phyloP scores from a whole-genome alignment of 2,113 vertebrate species.

The Hippocampus comes region DNA sequence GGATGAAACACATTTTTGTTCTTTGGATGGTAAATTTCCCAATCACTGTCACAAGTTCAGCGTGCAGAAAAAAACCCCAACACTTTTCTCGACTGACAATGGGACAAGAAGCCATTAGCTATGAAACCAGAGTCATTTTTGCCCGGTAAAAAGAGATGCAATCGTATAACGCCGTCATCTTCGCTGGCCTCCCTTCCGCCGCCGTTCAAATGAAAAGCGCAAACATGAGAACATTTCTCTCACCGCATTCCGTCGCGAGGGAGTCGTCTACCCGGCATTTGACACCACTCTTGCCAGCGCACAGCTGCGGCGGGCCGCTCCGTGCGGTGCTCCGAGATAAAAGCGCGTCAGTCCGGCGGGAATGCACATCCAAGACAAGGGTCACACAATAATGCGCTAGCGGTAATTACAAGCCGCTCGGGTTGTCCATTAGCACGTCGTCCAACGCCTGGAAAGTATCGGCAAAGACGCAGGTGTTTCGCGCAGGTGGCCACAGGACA shows the following conservation, averaged over 20 bases:
- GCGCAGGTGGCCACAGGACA: not conserved
- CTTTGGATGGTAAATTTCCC: not conserved
- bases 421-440: slow-evolving; percentile 11
- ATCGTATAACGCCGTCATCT: not conserved
- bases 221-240: slow-evolving; percentile 32
- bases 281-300: slow-evolving; percentile 12
- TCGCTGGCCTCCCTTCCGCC: slow-evolving; percentile 1
- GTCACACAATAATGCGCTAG: slow-evolving; percentile 8
- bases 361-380: not conserved
- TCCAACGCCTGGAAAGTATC: not conserved
- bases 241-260: slow-evolving; percentile 11
- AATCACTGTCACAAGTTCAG: not conserved
- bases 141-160: slow-evolving; percentile 2
- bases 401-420: not conserved
- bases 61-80: not conserved
- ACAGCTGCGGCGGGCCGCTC: too few relatives aligned
- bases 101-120: not conserved
- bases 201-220: slow-evolving; percentile 17
- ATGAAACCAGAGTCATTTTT: not conserved
- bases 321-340: not conserved
- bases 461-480: not conserved
- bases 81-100: not conserved
- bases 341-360: slow-evolving; percentile 1
- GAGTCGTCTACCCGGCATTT: slow-evolving; percentile 9
- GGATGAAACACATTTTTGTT: not conserved